Evolutionary conservation across 2,113 vertebrate genomes (phyloP).

Genomic region (Corythaeola cristata): DNA sequence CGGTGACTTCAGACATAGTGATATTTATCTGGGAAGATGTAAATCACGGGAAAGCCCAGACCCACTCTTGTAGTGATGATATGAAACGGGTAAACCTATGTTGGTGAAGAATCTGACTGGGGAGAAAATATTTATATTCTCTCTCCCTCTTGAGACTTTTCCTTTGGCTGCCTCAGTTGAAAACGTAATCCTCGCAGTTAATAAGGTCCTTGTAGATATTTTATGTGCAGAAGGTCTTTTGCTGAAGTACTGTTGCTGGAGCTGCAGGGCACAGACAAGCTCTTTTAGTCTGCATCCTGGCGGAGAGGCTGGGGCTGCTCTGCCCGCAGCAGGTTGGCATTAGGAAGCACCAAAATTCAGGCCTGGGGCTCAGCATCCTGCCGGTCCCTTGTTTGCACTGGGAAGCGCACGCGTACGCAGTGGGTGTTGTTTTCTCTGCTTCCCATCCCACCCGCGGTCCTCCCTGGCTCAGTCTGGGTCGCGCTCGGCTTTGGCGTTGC

Average conservation of each 20-base stretch:
- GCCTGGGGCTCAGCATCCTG: not conserved
- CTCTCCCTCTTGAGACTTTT: not conserved
- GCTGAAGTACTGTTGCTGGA: fast-evolving
- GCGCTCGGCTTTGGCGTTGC: not conserved
- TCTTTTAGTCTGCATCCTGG: not conserved
- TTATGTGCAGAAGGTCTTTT: not conserved
- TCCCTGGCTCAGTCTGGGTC: not conserved
- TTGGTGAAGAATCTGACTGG: not conserved
- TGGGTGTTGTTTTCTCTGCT: not conserved
- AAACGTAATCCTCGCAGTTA: not conserved
- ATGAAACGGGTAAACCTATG: fast-evolving
- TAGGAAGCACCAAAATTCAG: not conserved
- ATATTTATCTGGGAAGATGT: not conserved
- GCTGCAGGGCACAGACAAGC: not conserved
- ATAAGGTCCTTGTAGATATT: not conserved
- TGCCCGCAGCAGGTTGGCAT: fast-evolving
- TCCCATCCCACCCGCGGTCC: fast-evolving
- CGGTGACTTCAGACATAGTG: not conserved
- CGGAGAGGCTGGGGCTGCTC: not conserved
- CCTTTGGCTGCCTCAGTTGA: not conserved
- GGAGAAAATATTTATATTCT: not conserved
- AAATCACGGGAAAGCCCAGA: not conserved
- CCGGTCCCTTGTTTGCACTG: not conserved
- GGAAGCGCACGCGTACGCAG: fast-evolving
- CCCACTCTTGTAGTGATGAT: not conserved